A percentile compares a stretch with the other conserved stretches of the same genome.
Evolutionary conservation across 2,113 vertebrate species (phyloP).

Genomic region (Serranochromis macrocephalus): DNA sequence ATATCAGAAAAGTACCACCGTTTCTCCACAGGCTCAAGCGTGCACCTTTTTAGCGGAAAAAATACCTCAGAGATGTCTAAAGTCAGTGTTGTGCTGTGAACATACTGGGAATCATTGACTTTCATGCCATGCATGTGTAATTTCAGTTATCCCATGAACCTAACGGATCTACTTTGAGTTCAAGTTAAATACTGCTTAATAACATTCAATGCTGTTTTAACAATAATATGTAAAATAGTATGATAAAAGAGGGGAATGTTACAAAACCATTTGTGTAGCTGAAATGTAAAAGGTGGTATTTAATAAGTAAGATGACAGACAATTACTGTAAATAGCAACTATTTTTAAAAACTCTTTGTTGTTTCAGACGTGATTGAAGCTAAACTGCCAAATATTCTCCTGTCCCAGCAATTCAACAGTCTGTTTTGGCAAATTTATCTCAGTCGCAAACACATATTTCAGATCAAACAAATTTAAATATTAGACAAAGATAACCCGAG

Average conservation of each 20-base stretch:
- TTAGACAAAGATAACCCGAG: neutral
- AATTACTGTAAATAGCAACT: neutral
- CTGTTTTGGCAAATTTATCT: neutral
- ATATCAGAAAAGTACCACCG: neutral
- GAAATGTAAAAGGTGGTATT: neutral
- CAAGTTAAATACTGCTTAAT: neutral
- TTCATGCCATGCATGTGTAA: neutral
- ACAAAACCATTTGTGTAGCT: neutral
- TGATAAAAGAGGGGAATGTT: neutral
- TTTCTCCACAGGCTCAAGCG: neutral
- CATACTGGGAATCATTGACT: neutral
- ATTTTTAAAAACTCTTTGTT: neutral
- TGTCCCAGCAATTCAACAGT: neutral
- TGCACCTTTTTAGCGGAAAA: neutral
- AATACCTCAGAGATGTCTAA: neutral
- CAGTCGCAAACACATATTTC: neutral
- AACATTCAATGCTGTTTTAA: neutral
- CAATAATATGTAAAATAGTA: neutral
- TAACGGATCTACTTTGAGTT: neutral
- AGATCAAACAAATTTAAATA: neutral
- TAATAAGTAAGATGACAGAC: neutral
- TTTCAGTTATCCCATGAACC: neutral
- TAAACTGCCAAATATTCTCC: neutral
- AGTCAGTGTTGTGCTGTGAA: neutral
- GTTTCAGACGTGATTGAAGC: neutral